phyloP scores from a whole-genome alignment of 2,888 invertebrate species.

The Oscheius sp. region DNA sequence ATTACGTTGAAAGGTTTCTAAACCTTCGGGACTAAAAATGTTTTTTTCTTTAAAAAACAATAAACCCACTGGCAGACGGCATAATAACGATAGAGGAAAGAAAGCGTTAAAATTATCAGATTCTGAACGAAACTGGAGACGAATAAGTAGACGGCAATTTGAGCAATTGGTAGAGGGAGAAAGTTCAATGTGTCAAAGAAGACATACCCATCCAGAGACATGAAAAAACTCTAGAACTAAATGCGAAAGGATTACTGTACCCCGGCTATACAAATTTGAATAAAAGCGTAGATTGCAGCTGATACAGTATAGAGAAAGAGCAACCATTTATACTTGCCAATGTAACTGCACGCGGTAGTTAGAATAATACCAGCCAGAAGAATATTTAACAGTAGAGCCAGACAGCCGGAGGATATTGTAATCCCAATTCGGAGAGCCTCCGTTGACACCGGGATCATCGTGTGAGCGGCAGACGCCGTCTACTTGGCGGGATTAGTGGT shows the following conservation, averaged over 20 bases:
- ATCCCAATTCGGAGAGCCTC: neutral
- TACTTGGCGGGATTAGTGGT: too few relatives aligned
- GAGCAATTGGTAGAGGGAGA: neutral
- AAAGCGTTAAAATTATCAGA: neutral
- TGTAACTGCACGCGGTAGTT: neutral
- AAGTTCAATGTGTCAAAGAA: slow-evolving; percentile 17
- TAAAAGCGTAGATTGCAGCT: neutral
- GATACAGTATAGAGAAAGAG: neutral
- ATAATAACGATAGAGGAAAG: slow-evolving; percentile 11
- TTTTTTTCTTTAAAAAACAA: too few relatives aligned
- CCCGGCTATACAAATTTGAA: neutral
- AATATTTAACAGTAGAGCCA: neutral
- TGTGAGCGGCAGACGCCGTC: too few relatives aligned
- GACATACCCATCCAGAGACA: neutral
- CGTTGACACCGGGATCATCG: neutral
- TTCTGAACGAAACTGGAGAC: slow-evolving; percentile 6
- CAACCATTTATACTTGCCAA: slow-evolving; percentile 2
- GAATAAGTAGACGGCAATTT: too few relatives aligned
- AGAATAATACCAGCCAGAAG: neutral
- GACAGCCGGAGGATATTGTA: slow-evolving; percentile 1
- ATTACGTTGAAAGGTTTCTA: neutral
- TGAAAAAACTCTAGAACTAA: neutral
- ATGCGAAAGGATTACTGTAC: neutral
- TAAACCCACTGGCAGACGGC: neutral
- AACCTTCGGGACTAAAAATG: neutral